Percentiles rank a stretch among this genome's conserved stretches.
Evolutionary conservation across 2,797 vertebrate species (phyloP).

Genomic region (Manis pentadactyla): DNA sequence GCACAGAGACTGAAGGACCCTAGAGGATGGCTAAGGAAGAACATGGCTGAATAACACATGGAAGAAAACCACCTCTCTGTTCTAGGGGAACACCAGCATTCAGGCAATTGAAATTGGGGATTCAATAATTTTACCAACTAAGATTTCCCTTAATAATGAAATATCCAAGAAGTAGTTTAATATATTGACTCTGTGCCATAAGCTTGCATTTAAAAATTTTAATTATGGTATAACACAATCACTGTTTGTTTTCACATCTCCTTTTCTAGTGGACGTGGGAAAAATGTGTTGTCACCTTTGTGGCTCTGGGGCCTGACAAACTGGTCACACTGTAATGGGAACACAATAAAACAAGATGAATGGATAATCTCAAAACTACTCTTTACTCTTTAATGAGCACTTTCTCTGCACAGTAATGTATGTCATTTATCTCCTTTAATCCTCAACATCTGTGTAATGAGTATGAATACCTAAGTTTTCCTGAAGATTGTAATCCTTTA

Average conservation of each 20-base stretch:
- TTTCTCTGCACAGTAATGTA: background rate
- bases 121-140: conserved; percentile 32
- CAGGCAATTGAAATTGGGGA: conserved; percentile 3
- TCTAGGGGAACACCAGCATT: background rate
- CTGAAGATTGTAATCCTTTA: background rate
- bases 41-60: background rate
- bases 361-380: background rate
- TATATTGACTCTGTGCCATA: background rate
- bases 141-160: conserved; percentile 38
- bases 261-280: background rate
- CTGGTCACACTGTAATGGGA: background rate
- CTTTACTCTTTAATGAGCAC: background rate
- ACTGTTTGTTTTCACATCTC: background rate
- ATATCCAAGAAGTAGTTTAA: conserved; percentile 28
- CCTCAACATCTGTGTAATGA: background rate
- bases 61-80: background rate
- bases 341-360: background rate
- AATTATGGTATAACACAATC: background rate
- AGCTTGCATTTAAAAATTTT: background rate
- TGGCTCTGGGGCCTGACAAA: background rate
- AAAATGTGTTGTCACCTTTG: background rate
- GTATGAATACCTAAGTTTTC: conserved; percentile 7
- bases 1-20: background rate
- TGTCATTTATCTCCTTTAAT: background rate
- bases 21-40: background rate